Evolutionary conservation across 2,888 invertebrate genomes (phyloP).

Genomic region (Melangyna quadrimaculata): DNA sequence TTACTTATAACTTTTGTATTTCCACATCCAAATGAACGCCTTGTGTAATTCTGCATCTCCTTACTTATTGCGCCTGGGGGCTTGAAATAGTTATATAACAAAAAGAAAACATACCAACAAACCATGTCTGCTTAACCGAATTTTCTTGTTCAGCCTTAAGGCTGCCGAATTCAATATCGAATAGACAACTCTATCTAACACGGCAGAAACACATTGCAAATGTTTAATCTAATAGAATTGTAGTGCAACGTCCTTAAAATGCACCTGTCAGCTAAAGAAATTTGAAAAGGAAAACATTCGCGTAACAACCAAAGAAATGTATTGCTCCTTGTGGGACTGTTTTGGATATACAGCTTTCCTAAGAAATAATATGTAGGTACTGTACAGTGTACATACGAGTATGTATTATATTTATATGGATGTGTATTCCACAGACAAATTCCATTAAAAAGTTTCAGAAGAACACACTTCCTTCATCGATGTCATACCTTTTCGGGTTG

Average conservation of each 20-base stretch:
- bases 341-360: background rate
- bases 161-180: constrained; percentile 35
- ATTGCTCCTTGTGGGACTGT: constrained; percentile 6
- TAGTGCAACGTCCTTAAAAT: constrained; percentile 48
- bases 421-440: constrained; percentile 33
- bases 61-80: no score
- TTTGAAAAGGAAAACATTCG: constrained; percentile 2
- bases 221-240: constrained; percentile 54
- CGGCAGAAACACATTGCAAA: background rate
- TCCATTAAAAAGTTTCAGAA: constrained; percentile 55
- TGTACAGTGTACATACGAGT: no score
- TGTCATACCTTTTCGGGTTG: constrained; percentile 32
- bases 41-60: no score
- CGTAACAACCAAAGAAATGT: constrained; percentile 25
- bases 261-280: constrained; percentile 35
- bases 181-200: constrained; percentile 23
- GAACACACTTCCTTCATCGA: constrained; percentile 13
- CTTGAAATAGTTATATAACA: background rate
- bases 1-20: no score
- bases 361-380: background rate
- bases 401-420: background rate
- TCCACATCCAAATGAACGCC: no score
- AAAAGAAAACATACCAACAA: background rate
- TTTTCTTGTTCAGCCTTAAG: constrained; percentile 41
- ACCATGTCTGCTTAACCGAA: constrained; percentile 34